These are phyloP conservation scores for Apodemus sylvaticus DNA, from an alignment of 2,113 vertebrate genomes.

Conservation along the genomic window DNA sequence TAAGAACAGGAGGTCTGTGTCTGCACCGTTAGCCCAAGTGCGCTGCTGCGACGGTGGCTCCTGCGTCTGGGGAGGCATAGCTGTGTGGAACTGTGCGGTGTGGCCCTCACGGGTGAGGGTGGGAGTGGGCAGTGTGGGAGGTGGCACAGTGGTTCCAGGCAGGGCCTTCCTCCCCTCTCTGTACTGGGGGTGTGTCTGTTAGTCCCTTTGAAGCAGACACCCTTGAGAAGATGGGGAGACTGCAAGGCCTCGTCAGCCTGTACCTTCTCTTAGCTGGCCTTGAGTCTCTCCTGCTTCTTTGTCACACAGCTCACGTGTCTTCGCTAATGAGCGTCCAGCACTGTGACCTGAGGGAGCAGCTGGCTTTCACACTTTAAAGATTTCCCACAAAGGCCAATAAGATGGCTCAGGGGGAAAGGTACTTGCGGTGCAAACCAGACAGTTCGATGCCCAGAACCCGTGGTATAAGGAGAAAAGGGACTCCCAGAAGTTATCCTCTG, in stretches of 20 bases:
- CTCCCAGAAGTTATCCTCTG: neutral
- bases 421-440: neutral
- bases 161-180: neutral
- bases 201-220: neutral
- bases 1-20: accelerated
- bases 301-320: neutral
- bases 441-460: too few relatives aligned
- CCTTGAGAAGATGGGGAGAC: accelerated
- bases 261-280: neutral
- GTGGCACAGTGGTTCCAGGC: neutral
- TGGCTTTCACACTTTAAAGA: neutral
- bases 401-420: neutral
- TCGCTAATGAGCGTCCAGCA: neutral
- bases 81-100: accelerated
- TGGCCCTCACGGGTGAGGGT: accelerated
- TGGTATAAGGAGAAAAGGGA: too few relatives aligned
- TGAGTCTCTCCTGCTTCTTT: neutral
- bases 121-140: accelerated
- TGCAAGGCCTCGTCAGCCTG: neutral
- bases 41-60: too few relatives aligned
- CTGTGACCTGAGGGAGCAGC: neutral
- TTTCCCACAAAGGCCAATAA: neutral
- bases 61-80: neutral
- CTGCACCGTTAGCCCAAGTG: accelerated
- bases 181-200: accelerated